Percentiles rank a stretch among this genome's conserved stretches.
These are phyloP conservation scores for Corydoras maculifer DNA, from an alignment of 2,113 vertebrate genomes.

Conservation along the genomic window DNA sequence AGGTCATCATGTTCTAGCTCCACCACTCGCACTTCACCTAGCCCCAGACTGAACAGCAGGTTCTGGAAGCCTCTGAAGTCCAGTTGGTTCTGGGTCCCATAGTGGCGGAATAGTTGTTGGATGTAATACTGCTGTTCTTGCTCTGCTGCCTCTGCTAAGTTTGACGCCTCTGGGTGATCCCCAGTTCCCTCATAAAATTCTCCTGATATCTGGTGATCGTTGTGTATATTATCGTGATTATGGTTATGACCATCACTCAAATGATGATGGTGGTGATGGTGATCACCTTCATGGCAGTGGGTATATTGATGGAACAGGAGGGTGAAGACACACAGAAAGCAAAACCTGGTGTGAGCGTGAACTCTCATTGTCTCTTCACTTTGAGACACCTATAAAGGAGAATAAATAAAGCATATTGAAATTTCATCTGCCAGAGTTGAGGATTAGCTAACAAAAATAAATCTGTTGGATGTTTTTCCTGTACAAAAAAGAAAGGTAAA, in stretches of 20 bases:
- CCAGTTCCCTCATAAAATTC: slow-evolving; percentile 58
- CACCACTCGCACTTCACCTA: slow-evolving; percentile 86
- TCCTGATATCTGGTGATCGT: slow-evolving; percentile 77
- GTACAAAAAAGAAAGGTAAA: too few relatives aligned
- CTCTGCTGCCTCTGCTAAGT: slow-evolving; percentile 65
- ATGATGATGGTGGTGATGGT: slow-evolving; percentile 46
- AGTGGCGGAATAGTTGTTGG: slow-evolving; percentile 83
- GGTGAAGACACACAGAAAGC: slow-evolving; percentile 93
- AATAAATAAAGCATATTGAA: not conserved
- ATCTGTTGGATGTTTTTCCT: too few relatives aligned
- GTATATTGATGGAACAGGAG: slow-evolving; percentile 87
- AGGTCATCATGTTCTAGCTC: slow-evolving; percentile 81
- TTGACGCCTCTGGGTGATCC: slow-evolving; percentile 48
- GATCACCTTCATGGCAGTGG: slow-evolving; percentile 75
- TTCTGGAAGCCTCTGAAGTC: slow-evolving; percentile 87
- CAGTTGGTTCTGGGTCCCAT: slow-evolving; percentile 80
- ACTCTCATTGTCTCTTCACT: slow-evolving; percentile 79
- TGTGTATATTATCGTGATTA: slow-evolving; percentile 58
- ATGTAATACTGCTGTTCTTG: slow-evolving; percentile 88
- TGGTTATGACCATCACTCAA: slow-evolving; percentile 54
- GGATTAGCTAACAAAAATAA: too few relatives aligned
- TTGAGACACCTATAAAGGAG: slow-evolving; percentile 51
- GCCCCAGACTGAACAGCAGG: slow-evolving; percentile 82
- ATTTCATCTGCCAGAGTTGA: too few relatives aligned
- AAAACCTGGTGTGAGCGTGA: slow-evolving; percentile 89